Evolutionary conservation across 2,888 invertebrate species (phyloP), one percentile per base, ranked within the genome.

Genomic region (Heliconius charithonia): DNA sequence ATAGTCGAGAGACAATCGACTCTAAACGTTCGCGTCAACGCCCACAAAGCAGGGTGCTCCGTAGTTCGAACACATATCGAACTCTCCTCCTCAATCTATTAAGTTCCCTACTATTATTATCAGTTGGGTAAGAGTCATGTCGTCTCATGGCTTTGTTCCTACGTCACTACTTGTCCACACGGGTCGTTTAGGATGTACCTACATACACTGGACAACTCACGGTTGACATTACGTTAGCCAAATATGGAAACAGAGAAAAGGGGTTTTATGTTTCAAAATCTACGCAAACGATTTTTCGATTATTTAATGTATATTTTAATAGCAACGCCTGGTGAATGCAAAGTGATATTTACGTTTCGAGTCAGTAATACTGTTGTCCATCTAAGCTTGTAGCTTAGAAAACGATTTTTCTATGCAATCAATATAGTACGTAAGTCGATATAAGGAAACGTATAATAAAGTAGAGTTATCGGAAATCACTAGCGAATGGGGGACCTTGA

Each of bases 401-500:
- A 56, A 2, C 3, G 27, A 29, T 65, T 13, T 16, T 27, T 29
- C 16, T 65, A 16, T 29, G 29, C 65, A 65, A n/a, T 67, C n/a
- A 67, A 41, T 13, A 67, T 25, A 12, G 13, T 25, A 41, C 3
- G 37, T 25, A 37, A 37, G 16, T 67, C 13, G 7, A 69, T 41
- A 25, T 16, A 27, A 63, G 27, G 25, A 63, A 63, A 25, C 63
- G 22, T n/a, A 62, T 25, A 41, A 69, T 4, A 22, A 67, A 13
- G n/a, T n/a, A 25, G n/a, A 69, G n/a, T 41, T 16, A 67, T 67
- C 16, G 37, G 67, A 67, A 12, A 67, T 13, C 67, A n/a, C 67
- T 45, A 16, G 13, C 13, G 41, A 69, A 69, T 16, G 69, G n/a
- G 41, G 45, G 37, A 67, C 69, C 69, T 69, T 69, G 69, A 45